phyloP scores from a whole-genome alignment of 2,888 invertebrate genomes.

The Drosophila testacea region DNA sequence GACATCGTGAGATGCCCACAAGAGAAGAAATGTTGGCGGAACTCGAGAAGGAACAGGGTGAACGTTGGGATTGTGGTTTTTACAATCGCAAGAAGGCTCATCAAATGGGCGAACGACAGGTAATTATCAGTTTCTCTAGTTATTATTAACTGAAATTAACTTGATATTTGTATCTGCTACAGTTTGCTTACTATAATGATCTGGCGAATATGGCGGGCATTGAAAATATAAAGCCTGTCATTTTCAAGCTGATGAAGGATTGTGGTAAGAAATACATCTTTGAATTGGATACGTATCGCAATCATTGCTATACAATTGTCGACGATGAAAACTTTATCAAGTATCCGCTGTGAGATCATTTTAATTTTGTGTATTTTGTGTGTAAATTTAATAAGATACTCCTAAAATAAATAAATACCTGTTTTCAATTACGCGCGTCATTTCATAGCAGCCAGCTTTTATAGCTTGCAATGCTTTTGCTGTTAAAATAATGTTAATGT shows the following conservation, averaged over 20 bases:
- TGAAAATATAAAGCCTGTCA: constrained; percentile 88
- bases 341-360: constrained; percentile 29
- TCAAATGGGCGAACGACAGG: constrained; percentile 85
- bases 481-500: neutral
- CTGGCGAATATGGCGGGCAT: constrained; percentile 88
- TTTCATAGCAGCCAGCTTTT: neutral
- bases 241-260: constrained; percentile 90
- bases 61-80: constrained; percentile 86
- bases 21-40: constrained; percentile 88
- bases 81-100: constrained; percentile 90
- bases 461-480: constrained; percentile 11
- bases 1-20: constrained; percentile 87
- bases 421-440: neutral
- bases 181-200: constrained; percentile 89
- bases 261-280: constrained; percentile 88
- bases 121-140: constrained; percentile 17
- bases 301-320: constrained; percentile 88
- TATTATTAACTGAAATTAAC: neutral
- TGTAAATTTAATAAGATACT: constrained; percentile 14
- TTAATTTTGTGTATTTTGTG: constrained; percentile 16
- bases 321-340: constrained; percentile 86
- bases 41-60: constrained; percentile 87
- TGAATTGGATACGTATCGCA: constrained; percentile 87
- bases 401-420: constrained; percentile 15
- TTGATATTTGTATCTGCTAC: constrained; percentile 58